Evolutionary conservation across 2,113 vertebrate genomes (phyloP).

Genomic region (Myiozetetes cayanensis): DNA sequence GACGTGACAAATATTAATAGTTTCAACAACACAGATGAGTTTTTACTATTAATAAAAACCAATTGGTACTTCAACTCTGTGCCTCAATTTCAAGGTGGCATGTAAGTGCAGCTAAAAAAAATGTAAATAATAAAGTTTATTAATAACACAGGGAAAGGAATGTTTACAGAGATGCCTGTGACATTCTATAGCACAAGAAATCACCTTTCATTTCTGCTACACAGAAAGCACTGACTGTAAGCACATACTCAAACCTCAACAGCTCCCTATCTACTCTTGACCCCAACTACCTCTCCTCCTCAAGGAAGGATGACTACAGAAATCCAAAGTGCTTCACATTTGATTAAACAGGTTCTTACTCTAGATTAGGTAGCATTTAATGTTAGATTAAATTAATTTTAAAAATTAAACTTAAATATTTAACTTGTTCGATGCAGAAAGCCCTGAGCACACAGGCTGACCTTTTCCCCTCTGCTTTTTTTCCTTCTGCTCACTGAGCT

Average conservation of each 20-base stretch:
- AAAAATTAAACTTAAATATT: background rate
- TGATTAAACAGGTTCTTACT: background rate
- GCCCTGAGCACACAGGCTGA: slow-evolving; percentile 19
- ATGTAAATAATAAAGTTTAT: background rate
- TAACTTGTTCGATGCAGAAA: background rate
- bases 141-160: background rate
- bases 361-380: background rate
- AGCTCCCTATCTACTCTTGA: background rate
- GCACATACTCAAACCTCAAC: background rate
- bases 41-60: background rate
- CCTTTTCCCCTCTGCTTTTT: slow-evolving; percentile 96
- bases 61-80: background rate
- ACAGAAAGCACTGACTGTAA: background rate
- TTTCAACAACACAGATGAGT: background rate
- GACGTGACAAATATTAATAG: background rate
- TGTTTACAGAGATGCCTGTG: background rate
- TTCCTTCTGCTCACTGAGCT: slow-evolving; percentile 97
- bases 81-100: background rate
- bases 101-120: background rate
- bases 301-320: background rate
- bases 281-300: background rate
- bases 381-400: background rate
- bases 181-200: background rate
- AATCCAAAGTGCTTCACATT: background rate
- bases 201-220: background rate